Evolutionary conservation across 92 coral and sea anemone genomes (phyloP), one percentile per base, ranked within the genome.

Genomic region (Hydrozoanthus gracilis): DNA sequence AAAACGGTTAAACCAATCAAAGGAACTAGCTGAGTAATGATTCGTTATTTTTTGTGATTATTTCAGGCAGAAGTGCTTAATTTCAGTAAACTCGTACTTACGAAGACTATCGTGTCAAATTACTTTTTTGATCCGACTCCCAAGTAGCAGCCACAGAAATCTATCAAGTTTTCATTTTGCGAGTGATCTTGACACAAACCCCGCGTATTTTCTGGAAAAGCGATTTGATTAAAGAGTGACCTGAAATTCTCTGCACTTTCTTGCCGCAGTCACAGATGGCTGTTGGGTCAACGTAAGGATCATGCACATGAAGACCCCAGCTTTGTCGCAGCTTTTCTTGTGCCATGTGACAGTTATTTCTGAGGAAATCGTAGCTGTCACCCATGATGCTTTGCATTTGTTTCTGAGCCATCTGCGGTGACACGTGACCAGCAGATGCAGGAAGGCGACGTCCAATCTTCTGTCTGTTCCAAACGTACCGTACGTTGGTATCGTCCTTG

Each of bases 261-360:
- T 80, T 65, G 61, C 85, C 85, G 52, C 85, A 80, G 47, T 20
- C 48, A 80, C 85, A 80, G 48, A 80, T 80, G 35, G 85, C 74
- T 18, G 85, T 11, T 51, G 74, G 73, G 48, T 49, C 35, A 9
- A 88, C 3, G 48, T 88, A 91, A 13, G 86, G 78, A 17, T 88
- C 64, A 10, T 88, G 49, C 0, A 85, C 87, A 14, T 18, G 27
- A 15, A 88, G 44, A 1, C 88, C 93, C 60, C 86, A 78, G 55
- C 4, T 66, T 18, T 79, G 73, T 18, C 93, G 82, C 71, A 91
- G 75, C 47, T 71, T 78, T 52, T 87, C 93, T 68, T 91, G 93
- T 2, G 93, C 91, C 65, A 71, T 58, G 70, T 88, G 93, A 15
- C 91, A 90, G 51, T 88, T 83, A 79, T 87, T 86, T 56, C 78